Evolutionary conservation across 2,888 invertebrate genomes (phyloP).

Genomic region (Cyrtodaria siliqua): DNA sequence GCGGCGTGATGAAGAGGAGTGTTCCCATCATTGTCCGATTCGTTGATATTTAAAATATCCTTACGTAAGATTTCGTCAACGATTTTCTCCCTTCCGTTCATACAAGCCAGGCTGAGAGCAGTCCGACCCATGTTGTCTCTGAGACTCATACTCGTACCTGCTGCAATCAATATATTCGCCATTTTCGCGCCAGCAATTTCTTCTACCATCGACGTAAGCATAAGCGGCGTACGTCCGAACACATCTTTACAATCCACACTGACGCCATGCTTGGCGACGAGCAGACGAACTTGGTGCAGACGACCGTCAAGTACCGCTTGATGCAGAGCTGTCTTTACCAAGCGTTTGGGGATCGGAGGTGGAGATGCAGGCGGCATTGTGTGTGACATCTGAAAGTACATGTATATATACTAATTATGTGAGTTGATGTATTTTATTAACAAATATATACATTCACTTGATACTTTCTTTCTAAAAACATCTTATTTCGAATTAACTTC

Average conservation of each 20-base stretch:
- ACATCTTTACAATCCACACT: slow-evolving; percentile 82
- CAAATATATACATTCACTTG: no score
- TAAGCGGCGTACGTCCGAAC: slow-evolving; percentile 83
- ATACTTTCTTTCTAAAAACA: no score
- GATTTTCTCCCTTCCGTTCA: slow-evolving; percentile 79
- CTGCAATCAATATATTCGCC: slow-evolving; percentile 78
- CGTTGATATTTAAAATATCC: slow-evolving; percentile 80
- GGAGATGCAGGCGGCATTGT: slow-evolving; percentile 51
- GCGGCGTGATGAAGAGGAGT: slow-evolving; percentile 82
- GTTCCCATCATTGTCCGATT: slow-evolving; percentile 84
- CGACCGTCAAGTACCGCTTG: slow-evolving; percentile 84
- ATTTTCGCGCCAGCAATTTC: slow-evolving; percentile 80
- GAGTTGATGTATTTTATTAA: no score
- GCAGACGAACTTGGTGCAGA: slow-evolving; percentile 83
- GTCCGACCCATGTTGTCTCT: slow-evolving; percentile 82
- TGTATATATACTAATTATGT: no score
- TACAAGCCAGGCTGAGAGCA: slow-evolving; percentile 82
- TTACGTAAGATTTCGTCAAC: slow-evolving; percentile 77
- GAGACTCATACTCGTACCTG: slow-evolving; percentile 77
- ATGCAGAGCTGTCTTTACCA: slow-evolving; percentile 84
- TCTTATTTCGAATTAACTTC: no score
- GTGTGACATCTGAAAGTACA: slow-evolving; percentile 57
- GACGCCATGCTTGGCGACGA: slow-evolving; percentile 80
- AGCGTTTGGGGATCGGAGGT: slow-evolving; percentile 69
- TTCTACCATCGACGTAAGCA: slow-evolving; percentile 83